Evolutionary conservation across 1,140 invertebrate species (phyloP), one percentile per base, ranked within the genome.

Genomic region (Trachymyrmex septentrionalis): DNA sequence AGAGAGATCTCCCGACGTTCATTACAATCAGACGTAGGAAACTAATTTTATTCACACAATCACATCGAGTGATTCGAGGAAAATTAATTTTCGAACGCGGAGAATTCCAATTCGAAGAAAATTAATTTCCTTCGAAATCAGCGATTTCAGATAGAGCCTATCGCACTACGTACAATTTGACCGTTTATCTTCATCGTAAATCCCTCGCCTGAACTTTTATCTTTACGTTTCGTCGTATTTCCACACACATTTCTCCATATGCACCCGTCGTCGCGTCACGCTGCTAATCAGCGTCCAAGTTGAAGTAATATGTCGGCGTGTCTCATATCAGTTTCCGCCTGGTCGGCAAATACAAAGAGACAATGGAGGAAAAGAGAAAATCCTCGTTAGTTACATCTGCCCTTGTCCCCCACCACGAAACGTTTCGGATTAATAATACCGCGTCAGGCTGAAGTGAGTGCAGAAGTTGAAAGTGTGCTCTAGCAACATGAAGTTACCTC

Each of bases 231-330:
- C n/a, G 44, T 84, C 66, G n/a, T 80, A 50, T 76, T 76, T 84
- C 19, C 38, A n/a, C n/a, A n/a, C 53, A 21, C 16, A 27, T 71
- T 34, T 86, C 53, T 53, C 21, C 27, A 30, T 66, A 69, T 50
- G 12, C 38, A 4, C 2, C 4, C 7, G 24, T 44, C 61, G 21
- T 53, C n/a, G 85, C 64, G 55, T 19, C 44, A 6, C 27, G 50
- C 66, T 57, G 38, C 55, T 88, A 88, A 88, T 88, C 76, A 88
- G 80, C 38, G 67, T 27, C 53, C 75, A 84, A 87, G 77, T 88
- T 87, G 67, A 66, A 88, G 69, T 84, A 87, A 87, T 87, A 81
- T 84, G 67, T 69, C 80, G 59, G 16, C 38, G 50, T 55, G 50
- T 85, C 81, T 86, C 84, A 53, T 86, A 88, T 88, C 84, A 73